Base-by-base conservation (phyloP, 2,113 vertebrate genomes). In the Tragelaphus scriptus region DNA sequence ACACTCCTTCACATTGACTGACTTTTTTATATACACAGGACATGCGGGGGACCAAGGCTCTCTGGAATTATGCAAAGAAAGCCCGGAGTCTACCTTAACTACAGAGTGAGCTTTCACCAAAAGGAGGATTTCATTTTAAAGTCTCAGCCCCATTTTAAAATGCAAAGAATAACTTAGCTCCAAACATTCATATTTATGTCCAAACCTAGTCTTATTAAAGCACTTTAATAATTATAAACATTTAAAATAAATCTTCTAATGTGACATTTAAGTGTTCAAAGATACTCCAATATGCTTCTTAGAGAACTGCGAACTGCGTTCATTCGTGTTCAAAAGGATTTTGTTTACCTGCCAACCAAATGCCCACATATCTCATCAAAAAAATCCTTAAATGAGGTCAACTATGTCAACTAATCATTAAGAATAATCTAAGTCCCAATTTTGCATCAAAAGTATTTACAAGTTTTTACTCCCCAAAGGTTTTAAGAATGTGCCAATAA, bases 41-140 rank as follows among this genome's bases (percentile, higher is more conserved):
- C 98, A 98, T 97, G 96, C 98, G 98, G 98, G 79, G 98, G 98
- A 99, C 98, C 98, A 75, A 98, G 49, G 71, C 97, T 99, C 98
- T 98, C 98, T 93, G 30, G 93, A 93, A 40, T 98, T 98, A 98
- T 98, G 98, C 94, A 96, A 95, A 98, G 95, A 98, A 98, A 97
- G 98, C 97, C 95, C 97, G 94, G 96, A 98, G 98, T 98, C 97
- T 94, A 96, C 98, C 53, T 96, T 97, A 89, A 98, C 96, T 92
- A 93, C 91, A 59, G 94, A 86, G 97, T 49, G 97, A 97, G 97
- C 89, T 97, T 97, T 95, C 92, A 85, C 86, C 98, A 98, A 97
- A 93, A 77, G 87, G 90, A 98, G 84, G 21, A 88, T 49, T 90
- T 87, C 92, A 94, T 97, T 98, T 96, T 98, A 98, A 98, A 98